phyloP scores from a whole-genome alignment of 2,113 vertebrate genomes.

The Eupsittula cactorum region DNA sequence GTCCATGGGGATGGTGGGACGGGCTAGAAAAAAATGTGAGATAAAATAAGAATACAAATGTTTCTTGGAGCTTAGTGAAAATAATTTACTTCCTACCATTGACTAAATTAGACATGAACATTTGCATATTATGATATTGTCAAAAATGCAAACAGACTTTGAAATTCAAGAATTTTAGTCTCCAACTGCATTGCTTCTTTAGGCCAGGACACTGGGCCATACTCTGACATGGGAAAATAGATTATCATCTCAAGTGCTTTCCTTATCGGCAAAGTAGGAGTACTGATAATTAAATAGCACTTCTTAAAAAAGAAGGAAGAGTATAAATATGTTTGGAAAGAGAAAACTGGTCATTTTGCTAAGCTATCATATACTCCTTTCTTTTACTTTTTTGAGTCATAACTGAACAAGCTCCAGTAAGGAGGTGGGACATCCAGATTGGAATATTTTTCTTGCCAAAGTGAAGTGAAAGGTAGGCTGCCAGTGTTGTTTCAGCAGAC shows the following conservation, averaged over 20 bases:
- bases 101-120: not conserved
- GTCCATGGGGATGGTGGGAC: too few species aligned
- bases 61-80: not conserved
- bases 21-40: not conserved
- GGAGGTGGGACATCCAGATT: not conserved
- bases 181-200: not conserved
- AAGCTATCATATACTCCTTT: not conserved
- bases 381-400: not conserved
- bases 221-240: not conserved
- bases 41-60: not conserved
- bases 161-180: not conserved
- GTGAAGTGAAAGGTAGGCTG: rapidly evolving
- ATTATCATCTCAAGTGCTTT: not conserved
- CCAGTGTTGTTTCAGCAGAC: not conserved
- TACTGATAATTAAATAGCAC: not conserved
- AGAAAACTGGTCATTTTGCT: not conserved
- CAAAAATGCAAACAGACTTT: not conserved
- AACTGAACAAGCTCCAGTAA: not conserved
- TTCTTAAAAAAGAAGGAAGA: not conserved
- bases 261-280: not conserved
- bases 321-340: not conserved
- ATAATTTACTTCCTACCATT: not conserved
- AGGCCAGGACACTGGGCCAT: not conserved
- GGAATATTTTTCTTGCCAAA: not conserved
- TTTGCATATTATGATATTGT: not conserved